A percentile compares a stretch with the other conserved stretches of the same genome.
These are phyloP conservation scores for Australoheros facetus DNA, from an alignment of 2,797 vertebrate genomes.

Conservation along the genomic window DNA sequence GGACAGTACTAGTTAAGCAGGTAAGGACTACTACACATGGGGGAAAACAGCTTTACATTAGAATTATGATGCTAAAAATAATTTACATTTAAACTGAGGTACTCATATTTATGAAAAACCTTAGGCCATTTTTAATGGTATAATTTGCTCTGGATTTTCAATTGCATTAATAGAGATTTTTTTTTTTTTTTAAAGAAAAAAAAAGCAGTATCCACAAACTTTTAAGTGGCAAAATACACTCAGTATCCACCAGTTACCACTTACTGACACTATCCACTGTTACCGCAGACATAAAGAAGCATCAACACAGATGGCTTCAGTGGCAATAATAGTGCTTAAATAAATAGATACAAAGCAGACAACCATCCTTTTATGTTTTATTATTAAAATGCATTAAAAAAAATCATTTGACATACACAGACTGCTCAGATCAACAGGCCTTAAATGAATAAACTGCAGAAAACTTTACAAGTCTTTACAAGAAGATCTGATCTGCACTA, in stretches of 20 bases:
- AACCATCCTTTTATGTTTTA: slow-evolving; percentile 44
- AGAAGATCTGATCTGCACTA: not conserved
- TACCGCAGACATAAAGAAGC: not conserved
- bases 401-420: slow-evolving; percentile 3
- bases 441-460: slow-evolving; percentile 23
- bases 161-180: not conserved
- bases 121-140: not conserved
- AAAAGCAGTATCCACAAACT: not conserved
- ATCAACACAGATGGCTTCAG: not conserved
- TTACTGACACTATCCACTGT: not conserved
- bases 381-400: slow-evolving; percentile 31
- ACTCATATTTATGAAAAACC: too few relatives aligned
- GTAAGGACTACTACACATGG: not conserved
- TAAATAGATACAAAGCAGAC: not conserved
- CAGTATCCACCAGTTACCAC: not conserved
- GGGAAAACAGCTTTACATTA: not conserved
- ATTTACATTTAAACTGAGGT: not conserved
- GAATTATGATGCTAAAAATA: not conserved
- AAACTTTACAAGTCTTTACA: slow-evolving; percentile 22
- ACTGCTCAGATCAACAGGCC: slow-evolving; percentile 12
- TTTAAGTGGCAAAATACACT: not conserved
- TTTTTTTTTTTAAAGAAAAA: too few relatives aligned
- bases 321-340: not conserved
- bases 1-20: not conserved
- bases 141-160: not conserved